Evolutionary conservation across 2,888 invertebrate genomes (phyloP).

Genomic region (Leptinotarsa tumamoca): DNA sequence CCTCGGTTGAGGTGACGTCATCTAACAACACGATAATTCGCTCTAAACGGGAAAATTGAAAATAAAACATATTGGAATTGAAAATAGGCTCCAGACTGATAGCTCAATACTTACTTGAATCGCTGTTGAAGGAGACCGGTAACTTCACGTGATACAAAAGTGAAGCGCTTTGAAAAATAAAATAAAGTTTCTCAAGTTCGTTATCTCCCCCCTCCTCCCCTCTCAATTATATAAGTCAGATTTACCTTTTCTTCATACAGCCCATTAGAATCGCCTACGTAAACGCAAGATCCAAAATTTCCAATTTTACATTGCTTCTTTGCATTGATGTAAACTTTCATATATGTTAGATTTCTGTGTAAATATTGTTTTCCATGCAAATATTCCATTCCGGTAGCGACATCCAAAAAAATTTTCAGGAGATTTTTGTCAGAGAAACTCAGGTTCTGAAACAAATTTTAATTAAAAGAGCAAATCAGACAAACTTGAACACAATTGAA

Average conservation of each 20-base stretch:
- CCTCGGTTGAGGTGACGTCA: too few species aligned
- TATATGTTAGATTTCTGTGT: conserved; percentile 32
- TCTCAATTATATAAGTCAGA: not conserved
- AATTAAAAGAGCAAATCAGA: too few species aligned
- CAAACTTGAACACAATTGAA: too few species aligned
- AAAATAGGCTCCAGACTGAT: too few species aligned
- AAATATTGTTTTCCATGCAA: conserved; percentile 26
- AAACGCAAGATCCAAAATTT: conserved; percentile 33
- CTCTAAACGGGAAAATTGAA: too few species aligned
- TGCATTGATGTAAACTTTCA: conserved; percentile 33
- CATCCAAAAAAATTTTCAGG: conserved; percentile 23
- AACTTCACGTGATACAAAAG: too few species aligned
- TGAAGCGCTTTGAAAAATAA: too few species aligned
- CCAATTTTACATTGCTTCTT: conserved; percentile 37
- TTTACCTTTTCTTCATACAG: conserved; percentile 29
- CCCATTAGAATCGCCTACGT: conserved; percentile 30
- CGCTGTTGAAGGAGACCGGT: too few species aligned
- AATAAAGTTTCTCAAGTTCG: too few species aligned
- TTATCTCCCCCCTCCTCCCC: rapidly evolving
- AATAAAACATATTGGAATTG: too few species aligned
- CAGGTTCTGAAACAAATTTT: not conserved
- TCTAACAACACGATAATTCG: too few species aligned
- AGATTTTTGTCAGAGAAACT: conserved; percentile 3
- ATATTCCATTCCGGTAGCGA: conserved; percentile 38
- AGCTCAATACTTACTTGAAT: too few species aligned